These are phyloP conservation scores for Gastrophysa polygoni DNA, from an alignment of 2,888 invertebrate species.

Conservation along the genomic window DNA sequence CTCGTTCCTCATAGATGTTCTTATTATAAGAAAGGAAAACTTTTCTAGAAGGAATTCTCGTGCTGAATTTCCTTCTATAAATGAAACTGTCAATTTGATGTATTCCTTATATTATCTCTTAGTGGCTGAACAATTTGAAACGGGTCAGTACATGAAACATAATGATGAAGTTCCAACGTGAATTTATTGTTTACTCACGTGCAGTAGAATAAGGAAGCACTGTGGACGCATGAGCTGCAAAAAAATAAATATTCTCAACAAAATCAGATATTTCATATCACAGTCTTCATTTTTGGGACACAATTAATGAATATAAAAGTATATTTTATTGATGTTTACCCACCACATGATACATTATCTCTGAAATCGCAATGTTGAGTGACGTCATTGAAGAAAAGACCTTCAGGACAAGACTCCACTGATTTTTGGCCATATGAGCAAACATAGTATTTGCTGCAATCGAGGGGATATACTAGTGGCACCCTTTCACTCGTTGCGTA, in stretches of 20 bases:
- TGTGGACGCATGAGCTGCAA: neutral
- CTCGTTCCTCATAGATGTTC: too few relatives aligned
- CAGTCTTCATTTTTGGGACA: too few relatives aligned
- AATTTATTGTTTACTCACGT: neutral
- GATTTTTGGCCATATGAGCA: neutral
- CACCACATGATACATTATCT: constrained; percentile 1
- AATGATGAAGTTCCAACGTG: neutral
- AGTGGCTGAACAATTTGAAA: too few relatives aligned
- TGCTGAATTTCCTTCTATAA: too few relatives aligned
- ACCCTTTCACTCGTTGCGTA: neutral
- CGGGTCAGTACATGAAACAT: too few relatives aligned
- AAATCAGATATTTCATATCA: too few relatives aligned
- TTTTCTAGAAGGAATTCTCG: too few relatives aligned
- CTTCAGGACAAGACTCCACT: constrained; percentile 7
- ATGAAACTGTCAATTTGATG: too few relatives aligned
- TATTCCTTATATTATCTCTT: too few relatives aligned
- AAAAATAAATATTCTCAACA: too few relatives aligned
- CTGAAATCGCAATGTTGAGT: neutral
- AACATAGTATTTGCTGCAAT: constrained; percentile 12
- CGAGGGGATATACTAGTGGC: neutral
- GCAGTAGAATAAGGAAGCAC: neutral
- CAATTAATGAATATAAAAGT: neutral
- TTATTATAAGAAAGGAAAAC: too few relatives aligned
- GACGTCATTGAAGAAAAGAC: constrained; percentile 1
- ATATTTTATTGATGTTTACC: neutral